phyloP scores from a whole-genome alignment of 2,113 vertebrate species.

The Thunnus maccoyii region DNA sequence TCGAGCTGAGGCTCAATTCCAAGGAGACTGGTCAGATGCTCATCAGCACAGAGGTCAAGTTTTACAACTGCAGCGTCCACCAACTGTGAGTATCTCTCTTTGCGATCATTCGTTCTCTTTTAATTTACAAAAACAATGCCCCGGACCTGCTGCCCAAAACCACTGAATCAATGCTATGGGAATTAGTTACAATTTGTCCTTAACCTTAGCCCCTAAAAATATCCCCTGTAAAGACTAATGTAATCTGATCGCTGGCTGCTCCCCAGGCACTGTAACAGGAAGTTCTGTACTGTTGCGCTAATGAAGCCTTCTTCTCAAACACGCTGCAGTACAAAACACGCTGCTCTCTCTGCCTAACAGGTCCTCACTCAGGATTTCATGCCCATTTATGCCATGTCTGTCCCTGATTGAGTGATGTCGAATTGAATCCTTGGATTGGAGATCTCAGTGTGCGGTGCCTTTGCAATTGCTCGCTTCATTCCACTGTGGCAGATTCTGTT shows the following conservation, averaged over 20 bases:
- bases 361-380: constrained; percentile 56
- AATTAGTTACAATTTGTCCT: constrained; percentile 65
- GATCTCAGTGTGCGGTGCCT: constrained; percentile 47
- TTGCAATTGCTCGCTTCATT: constrained; percentile 45
- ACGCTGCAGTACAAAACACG: constrained; percentile 26
- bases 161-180: constrained; percentile 57
- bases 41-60: constrained; percentile 98
- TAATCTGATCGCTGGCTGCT: constrained; percentile 64
- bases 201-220: constrained; percentile 65
- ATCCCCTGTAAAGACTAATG: constrained; percentile 65
- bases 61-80: constrained; percentile 99
- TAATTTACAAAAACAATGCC: constrained; percentile 21
- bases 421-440: constrained; percentile 53
- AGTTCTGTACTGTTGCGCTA: constrained; percentile 46
- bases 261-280: constrained; percentile 51
- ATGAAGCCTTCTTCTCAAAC: constrained; percentile 58
- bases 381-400: constrained; percentile 45
- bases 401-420: constrained; percentile 63
- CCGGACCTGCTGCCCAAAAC: constrained; percentile 19
- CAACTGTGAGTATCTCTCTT: constrained; percentile 90
- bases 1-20: constrained; percentile 94
- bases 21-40: constrained; percentile 95
- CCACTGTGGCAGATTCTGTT: constrained; percentile 54
- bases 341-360: constrained; percentile 47
- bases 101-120: constrained; percentile 17